Base-by-base conservation (phyloP, 2,888 invertebrate species). In the Epinotia demarniana region DNA sequence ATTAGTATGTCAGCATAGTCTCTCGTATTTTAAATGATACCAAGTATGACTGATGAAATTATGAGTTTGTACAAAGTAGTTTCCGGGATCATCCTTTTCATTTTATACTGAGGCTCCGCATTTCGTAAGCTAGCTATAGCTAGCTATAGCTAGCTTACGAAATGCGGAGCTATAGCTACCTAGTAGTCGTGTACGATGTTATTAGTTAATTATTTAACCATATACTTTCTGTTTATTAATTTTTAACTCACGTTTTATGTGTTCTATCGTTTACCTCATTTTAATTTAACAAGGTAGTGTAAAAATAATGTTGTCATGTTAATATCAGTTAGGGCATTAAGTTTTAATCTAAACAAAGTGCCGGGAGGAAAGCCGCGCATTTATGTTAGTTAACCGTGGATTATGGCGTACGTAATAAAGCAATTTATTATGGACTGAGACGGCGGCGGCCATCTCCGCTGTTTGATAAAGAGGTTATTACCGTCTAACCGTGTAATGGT, bases 331-430 rank as follows among this genome's bases (percentile, higher is more conserved):
- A 80, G 77, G 81, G 85, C 78, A 88, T 90, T 89, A 89, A 79
- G 86, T 90, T 92, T 89, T 92, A 93, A 93, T 93, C 91, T 92
- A 90, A 90, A 93, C 90, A 93, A 92, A 93, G 86, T 90, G 90
- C 86, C 85, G 79, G 77, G 78, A 80, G 83, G 78, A 84, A 81
- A 85, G 86, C 86, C 82, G 80, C 83, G 89, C 92, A 92, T 92
- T 92, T 88, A 91, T 92, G 92, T 90, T 92, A 91, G 91, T 93
- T 93, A 92, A 89, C 88, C 88, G 81, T 83, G 90, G 93, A 93
- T 93, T 92, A 93, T 87, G 86, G 86, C 82, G 83, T 79, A 79
- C 82, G 84, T 89, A 86, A 89, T 90, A 86, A 88, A 86, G 87
- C 86, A 87, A 89, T 91, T 92, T 90, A 89, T 92, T 90, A 85